Base-by-base conservation (phyloP, 2,797 vertebrate genomes). In the Tadarida brasiliensis region DNA sequence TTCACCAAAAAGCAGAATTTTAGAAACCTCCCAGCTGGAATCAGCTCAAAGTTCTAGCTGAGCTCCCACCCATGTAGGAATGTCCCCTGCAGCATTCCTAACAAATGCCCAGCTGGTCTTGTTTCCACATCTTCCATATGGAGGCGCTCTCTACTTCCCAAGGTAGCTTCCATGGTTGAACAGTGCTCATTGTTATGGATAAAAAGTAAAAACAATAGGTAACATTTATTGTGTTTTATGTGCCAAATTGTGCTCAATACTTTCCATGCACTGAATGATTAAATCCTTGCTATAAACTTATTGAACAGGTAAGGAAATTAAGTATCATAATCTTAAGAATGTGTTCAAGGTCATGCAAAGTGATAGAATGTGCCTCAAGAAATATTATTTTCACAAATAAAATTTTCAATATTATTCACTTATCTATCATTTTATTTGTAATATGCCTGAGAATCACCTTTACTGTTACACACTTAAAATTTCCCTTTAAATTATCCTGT, bases 231-330 rank as follows among this genome's bases (percentile, higher is more conserved):
- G 30, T 11, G n/a, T 82, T 92, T 24, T 81, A 35, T 35, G 33
- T 87, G 61, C 71, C 76, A 63, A 81, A 51, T 16, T 65, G 33
- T 30, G 65, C n/a, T 73, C 54, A 95, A 96, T 87, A 82, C n/a
- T 95, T 95, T 91, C 96, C 95, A 89, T 59, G 71, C 12, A 91
- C 51, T 56, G 49, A 94, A 88, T 9, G 7, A 35, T 26, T 85
- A 80, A 96, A 94, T 87, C 81, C 12, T 91, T 96, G 83, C 80
- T 83, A 80, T 54, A 85, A 68, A 84, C 14, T 59, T 73, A 91
- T 82, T 87, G 94, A 95, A 78, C 61, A 82, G 24, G 63, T 54
- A n/a, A 87, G 54, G n/a, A 95, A 94, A 90, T 88, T 59, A 87
- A 90, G 24, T 39, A 76, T 51, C 16, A 57, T 4, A 20, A 51